Percentiles rank a stretch among this genome's conserved stretches.
phyloP scores from a whole-genome alignment of 2,113 vertebrate species.

The Solenodon paradoxus region DNA sequence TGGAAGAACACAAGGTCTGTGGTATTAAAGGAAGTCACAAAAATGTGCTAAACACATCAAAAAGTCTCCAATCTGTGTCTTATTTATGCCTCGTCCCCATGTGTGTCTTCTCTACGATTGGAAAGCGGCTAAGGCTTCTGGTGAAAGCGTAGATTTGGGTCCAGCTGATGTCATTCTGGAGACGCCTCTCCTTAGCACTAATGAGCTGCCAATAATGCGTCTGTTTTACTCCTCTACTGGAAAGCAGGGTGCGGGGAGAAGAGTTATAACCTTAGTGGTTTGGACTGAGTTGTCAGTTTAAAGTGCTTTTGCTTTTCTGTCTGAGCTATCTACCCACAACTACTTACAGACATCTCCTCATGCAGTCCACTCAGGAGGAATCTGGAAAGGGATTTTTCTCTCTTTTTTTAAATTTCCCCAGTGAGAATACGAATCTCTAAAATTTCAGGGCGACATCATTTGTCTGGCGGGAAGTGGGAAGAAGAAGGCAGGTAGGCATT shows the following conservation, averaged over 20 bases:
- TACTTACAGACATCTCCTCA: slow-evolving; percentile 68
- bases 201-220: slow-evolving; percentile 84
- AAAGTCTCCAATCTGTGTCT: slow-evolving; percentile 84
- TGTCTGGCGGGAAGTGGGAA: not conserved
- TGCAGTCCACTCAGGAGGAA: not conserved
- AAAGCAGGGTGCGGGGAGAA: slow-evolving; percentile 53
- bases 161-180: slow-evolving; percentile 82
- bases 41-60: slow-evolving; percentile 88
- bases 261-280: slow-evolving; percentile 83
- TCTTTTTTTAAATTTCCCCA: not conserved
- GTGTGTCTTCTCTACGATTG: slow-evolving; percentile 71
- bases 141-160: slow-evolving; percentile 82
- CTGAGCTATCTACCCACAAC: slow-evolving; percentile 76
- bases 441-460: not conserved
- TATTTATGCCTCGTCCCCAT: slow-evolving; percentile 77
- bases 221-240: slow-evolving; percentile 83
- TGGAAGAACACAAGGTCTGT: slow-evolving; percentile 78
- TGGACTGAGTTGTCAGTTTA: slow-evolving; percentile 83
- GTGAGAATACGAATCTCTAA: not conserved
- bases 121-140: slow-evolving; percentile 71
- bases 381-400: not conserved
- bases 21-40: slow-evolving; percentile 85
- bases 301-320: slow-evolving; percentile 45
- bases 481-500: not conserved
- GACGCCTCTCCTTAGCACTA: slow-evolving; percentile 81